phyloP scores from a whole-genome alignment of 2,888 invertebrate genomes.

The Eledona agricola region DNA sequence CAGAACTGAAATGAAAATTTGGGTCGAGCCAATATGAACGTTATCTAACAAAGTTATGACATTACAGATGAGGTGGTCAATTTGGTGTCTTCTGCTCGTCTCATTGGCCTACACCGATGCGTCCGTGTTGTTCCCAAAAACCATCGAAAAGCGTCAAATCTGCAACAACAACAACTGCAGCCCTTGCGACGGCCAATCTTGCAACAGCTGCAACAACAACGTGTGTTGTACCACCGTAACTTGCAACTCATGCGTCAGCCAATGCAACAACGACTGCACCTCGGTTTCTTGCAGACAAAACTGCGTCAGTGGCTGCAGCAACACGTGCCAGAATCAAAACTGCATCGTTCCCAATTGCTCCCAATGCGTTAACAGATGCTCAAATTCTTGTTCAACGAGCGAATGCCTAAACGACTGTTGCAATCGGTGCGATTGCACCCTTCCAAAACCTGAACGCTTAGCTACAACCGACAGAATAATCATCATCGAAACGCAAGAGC shows the following conservation, averaged over 20 bases:
- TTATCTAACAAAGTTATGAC: too few relatives aligned
- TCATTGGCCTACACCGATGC: neutral
- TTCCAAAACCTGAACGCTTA: neutral
- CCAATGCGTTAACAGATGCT: constrained; percentile 8
- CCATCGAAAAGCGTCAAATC: constrained; percentile 10
- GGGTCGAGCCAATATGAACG: too few relatives aligned
- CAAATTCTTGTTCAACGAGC: constrained; percentile 1
- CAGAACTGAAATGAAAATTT: too few relatives aligned
- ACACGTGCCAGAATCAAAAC: constrained; percentile 2
- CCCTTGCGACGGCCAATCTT: constrained; percentile 4
- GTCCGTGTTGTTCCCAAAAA: neutral
- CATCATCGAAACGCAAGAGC: neutral
- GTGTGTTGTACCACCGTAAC: constrained; percentile 9
- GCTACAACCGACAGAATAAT: constrained; percentile 4
- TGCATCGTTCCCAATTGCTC: constrained; percentile 1
- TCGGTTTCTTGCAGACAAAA: constrained; percentile 13
- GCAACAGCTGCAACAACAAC: constrained; percentile 20
- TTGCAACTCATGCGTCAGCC: constrained; percentile 21
- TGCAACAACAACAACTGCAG: constrained; percentile 13
- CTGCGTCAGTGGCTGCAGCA: constrained; percentile 14
- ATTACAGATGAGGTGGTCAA: constrained; percentile 10
- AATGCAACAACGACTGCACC: constrained; percentile 16
- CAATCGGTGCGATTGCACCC: neutral
- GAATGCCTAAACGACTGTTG: constrained; percentile 8
- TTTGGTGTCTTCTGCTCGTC: constrained; percentile 1